These are phyloP conservation scores for Perizoma flavofasciatum DNA, from an alignment of 2,888 invertebrate species.

Conservation along the genomic window DNA sequence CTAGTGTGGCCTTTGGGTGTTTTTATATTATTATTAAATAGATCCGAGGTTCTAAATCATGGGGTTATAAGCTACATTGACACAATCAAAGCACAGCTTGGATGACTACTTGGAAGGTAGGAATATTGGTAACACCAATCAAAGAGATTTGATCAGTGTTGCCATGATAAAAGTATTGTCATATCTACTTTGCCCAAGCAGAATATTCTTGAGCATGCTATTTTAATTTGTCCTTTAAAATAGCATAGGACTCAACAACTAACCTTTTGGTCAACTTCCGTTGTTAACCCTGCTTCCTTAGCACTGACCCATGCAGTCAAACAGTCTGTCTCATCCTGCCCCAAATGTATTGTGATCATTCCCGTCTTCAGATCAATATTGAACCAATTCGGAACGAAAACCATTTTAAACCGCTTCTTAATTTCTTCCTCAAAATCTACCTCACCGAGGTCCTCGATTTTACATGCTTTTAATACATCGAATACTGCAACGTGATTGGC, in stretches of 20 bases:
- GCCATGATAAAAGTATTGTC: too few species aligned
- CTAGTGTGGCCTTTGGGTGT: too few species aligned
- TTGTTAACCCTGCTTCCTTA: slow-evolving; percentile 94
- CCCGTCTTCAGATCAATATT: slow-evolving; percentile 99
- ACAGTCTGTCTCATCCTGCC: slow-evolving; percentile 98
- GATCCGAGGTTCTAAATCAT: too few species aligned
- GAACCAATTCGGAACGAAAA: slow-evolving; percentile 99
- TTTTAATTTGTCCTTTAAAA: too few species aligned
- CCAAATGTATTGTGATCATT: slow-evolving; percentile 98
- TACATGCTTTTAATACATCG: slow-evolving; percentile 95
- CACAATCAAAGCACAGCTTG: too few species aligned
- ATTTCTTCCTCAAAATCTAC: slow-evolving; percentile 97
- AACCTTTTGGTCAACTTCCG: slow-evolving; percentile 93
- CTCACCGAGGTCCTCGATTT: slow-evolving; percentile 95
- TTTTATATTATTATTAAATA: too few species aligned
- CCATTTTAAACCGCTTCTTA: slow-evolving; percentile 95
- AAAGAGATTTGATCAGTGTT: too few species aligned
- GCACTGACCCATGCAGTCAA: slow-evolving; percentile 99
- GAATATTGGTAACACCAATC: too few species aligned
- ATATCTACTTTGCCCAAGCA: too few species aligned
- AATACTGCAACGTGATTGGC: slow-evolving; percentile 92
- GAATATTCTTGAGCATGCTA: too few species aligned
- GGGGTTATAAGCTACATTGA: too few species aligned
- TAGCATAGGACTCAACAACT: background rate
- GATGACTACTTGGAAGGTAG: too few species aligned